Evolutionary conservation across 37 sponge, comb jelly and placozoan species (phyloP), one percentile per base, ranked within the genome.

Genomic region (Ianthella basta): DNA sequence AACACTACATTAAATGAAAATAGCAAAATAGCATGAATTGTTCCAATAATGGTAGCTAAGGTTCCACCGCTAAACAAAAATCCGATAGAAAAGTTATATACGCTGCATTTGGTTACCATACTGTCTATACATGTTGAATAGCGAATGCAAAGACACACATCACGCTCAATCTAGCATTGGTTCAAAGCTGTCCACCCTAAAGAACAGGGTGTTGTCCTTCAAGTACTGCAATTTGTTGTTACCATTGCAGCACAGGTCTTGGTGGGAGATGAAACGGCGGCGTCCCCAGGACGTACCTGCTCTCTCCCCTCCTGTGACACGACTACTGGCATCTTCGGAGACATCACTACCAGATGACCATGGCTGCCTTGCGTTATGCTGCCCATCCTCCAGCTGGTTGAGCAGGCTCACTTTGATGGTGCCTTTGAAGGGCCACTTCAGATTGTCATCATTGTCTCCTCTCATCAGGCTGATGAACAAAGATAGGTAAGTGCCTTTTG

Each of bases 361-460:
- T 30, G 23, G 66, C 27, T 64, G 29, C 27, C n/a, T 16, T 24
- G 23, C 27, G 66, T 64, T 70, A 41, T 85, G 90, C 29, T 82
- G 35, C 27, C 36, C 20, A 33, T 89, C 90, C 0, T 25, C 61
- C 24, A 89, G 61, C 41, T 85, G 86, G 81, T 89, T 89, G 59
- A 85, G 82, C 29, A 89, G 73, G 81, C 60, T 86, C 10, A 89
- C 55, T 29, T 74, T 74, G 35, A 89, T 75, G 38, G 59, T 75
- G 30, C 82, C 90, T 54, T 50, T 66, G 44, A 89, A 84, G 2
- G 90, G 90, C 85, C 85, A 89, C 35, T 81, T 65, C 38, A 89
- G 77, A 0, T 36, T 3, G 40, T 85, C 75, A 41, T 89, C 90
- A 61, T 54, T 57, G 36, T 89, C 55, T 56, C 90, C 90, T 24